Percentiles rank a stretch among this genome's conserved stretches.
phyloP scores from a whole-genome alignment of 2,113 vertebrate species.

The Pelecanus crispus region DNA sequence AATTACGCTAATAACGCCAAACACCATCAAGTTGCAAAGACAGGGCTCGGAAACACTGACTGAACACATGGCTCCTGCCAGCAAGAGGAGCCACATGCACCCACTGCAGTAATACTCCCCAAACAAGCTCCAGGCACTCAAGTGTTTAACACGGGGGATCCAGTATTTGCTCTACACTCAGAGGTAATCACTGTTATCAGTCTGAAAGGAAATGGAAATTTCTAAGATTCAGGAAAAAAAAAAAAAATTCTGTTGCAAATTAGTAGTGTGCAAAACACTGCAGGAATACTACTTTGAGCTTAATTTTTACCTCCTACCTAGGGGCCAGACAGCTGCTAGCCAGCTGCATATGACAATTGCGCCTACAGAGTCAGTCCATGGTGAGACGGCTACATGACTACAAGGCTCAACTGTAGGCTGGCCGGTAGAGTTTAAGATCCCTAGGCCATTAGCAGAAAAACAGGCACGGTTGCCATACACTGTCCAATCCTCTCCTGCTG shows the following conservation, averaged over 20 bases:
- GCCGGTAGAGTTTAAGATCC: background rate
- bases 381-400: background rate
- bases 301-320: background rate
- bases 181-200: background rate
- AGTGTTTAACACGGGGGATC: background rate
- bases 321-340: background rate
- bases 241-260: background rate
- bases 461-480: background rate
- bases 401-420: background rate
- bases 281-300: background rate
- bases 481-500: background rate
- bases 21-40: background rate
- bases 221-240: background rate
- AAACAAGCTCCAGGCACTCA: background rate
- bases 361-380: background rate
- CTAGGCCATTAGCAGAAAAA: background rate
- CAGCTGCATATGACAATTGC: background rate
- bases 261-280: background rate
- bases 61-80: fast-evolving
- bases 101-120: background rate
- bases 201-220: background rate
- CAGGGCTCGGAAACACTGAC: background rate
- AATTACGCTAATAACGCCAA: background rate
- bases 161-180: background rate
- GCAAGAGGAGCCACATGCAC: background rate